These are phyloP conservation scores for Lytechinus variegatus DNA, from an alignment of 35 echinoderm and acorn worm genomes.

Conservation along the genomic window DNA sequence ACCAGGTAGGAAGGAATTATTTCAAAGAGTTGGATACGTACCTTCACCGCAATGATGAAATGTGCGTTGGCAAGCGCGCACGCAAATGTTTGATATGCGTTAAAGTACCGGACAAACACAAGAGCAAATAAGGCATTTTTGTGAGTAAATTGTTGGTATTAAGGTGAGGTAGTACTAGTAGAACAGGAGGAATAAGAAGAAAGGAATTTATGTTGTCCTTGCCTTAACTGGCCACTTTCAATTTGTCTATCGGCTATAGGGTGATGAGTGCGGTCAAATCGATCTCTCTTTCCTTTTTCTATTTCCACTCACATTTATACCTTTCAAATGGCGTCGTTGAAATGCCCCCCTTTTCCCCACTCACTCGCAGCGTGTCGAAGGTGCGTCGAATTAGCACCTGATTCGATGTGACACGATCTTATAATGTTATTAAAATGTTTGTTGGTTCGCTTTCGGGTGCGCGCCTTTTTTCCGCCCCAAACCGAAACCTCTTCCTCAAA, in stretches of 20 bases:
- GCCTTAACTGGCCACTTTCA: neutral
- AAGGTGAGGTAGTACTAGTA: too few relatives aligned
- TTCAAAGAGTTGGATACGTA: too few relatives aligned
- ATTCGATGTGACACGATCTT: slow-evolving; percentile 11
- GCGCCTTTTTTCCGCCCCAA: neutral
- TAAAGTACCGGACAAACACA: too few relatives aligned
- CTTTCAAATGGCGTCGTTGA: neutral
- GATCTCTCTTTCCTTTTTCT: neutral
- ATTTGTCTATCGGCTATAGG: neutral
- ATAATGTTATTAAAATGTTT: slow-evolving; percentile 4
- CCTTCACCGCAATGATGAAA: too few relatives aligned
- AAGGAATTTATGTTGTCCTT: too few relatives aligned
- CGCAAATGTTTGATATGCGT: too few relatives aligned
- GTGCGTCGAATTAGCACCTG: neutral
- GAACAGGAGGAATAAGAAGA: too few relatives aligned
- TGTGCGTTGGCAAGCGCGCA: too few relatives aligned
- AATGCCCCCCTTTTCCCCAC: neutral
- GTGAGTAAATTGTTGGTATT: too few relatives aligned
- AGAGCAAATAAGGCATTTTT: too few relatives aligned
- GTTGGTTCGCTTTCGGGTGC: neutral
- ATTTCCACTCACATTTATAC: neutral
- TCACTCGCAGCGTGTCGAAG: neutral
- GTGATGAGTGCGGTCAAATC: neutral
- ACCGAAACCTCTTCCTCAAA: neutral
- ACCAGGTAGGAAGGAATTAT: too few relatives aligned